Base-by-base conservation (phyloP, 2,888 invertebrate genomes). In the Labia minor region DNA sequence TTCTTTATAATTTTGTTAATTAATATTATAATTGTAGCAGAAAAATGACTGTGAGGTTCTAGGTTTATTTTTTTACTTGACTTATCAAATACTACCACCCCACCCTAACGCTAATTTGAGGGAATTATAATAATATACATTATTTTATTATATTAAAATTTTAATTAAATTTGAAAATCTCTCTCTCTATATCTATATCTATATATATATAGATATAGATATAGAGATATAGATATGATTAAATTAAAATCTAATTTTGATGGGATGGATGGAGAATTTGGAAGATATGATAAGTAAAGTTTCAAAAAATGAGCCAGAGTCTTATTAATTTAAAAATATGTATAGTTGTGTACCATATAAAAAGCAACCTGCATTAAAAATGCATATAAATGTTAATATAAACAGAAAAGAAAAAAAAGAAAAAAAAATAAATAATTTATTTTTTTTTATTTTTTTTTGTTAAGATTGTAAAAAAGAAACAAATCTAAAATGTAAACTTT, bases 261-360 rank as follows among this genome's bases (percentile, higher is more conserved):
- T n/a, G n/a, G n/a, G n/a, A n/a, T n/a, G n/a, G n/a, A n/a, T n/a
- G n/a, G n/a, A n/a, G n/a, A n/a, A n/a, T n/a, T n/a, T n/a, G n/a
- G n/a, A n/a, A n/a, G n/a, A n/a, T n/a, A 14, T 49, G 16, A 49
- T 49, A 49, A 49, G 49, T 8, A n/a, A 49, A 49, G 49, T n/a
- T 49, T 16, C 14, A 49, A 11, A 33, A 49, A 49, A 16, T 49
- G 49, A 49, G 14, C 49, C 49, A 4, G 49, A 49, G 49, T 49
- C 49, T 49, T 49, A 49, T 49, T n/a, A n/a, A n/a, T 49, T 49
- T 14, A 8, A 4, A 4, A 49, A 8, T 49, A 14, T 49, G 49
- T 49, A 49, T 49, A 49, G 49, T 49, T 14, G 49, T 49, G 49
- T 49, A 49, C 49, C 49, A 49, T 49, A 14, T 49, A 49, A 49